These are phyloP conservation scores for Ctena decussata DNA, from an alignment of 2,888 invertebrate genomes.

Conservation along the genomic window DNA sequence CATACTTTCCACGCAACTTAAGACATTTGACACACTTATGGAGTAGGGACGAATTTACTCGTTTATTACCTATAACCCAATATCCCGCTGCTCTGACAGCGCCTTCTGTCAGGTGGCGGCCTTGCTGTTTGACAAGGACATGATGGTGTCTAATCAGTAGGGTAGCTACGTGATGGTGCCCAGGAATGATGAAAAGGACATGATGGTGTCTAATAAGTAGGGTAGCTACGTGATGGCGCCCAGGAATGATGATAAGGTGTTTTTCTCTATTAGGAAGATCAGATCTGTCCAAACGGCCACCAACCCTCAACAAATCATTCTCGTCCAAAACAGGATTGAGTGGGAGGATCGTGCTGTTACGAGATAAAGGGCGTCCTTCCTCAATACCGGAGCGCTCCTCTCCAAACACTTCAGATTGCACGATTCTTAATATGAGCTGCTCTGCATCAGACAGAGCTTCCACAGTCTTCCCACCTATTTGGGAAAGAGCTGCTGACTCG, in stretches of 20 bases:
- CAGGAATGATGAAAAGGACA: too few relatives aligned
- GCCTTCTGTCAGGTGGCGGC: conserved; percentile 61
- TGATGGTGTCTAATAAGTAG: conserved; percentile 48
- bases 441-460: neutral
- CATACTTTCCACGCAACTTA: conserved; percentile 42
- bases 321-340: conserved; percentile 41
- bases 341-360: conserved; percentile 27
- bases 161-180: too few relatives aligned
- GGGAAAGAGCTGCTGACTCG: too few relatives aligned
- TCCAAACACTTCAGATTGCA: conserved; percentile 18
- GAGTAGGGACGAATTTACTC: conserved; percentile 46
- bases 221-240: conserved; percentile 40
- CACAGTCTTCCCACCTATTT: too few relatives aligned
- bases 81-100: conserved; percentile 48
- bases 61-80: conserved; percentile 60
- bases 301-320: conserved; percentile 43
- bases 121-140: conserved; percentile 65
- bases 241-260: conserved; percentile 52
- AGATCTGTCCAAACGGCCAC: conserved; percentile 41
- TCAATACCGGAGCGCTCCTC: neutral
- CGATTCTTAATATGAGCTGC: conserved; percentile 2
- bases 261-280: conserved; percentile 10
- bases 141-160: too few relatives aligned
- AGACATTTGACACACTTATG: conserved; percentile 40
- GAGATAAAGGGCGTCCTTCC: neutral